Conservation (phyloP, 2,888 invertebrate genomes). For the Dichetophora obliterata region DNA sequence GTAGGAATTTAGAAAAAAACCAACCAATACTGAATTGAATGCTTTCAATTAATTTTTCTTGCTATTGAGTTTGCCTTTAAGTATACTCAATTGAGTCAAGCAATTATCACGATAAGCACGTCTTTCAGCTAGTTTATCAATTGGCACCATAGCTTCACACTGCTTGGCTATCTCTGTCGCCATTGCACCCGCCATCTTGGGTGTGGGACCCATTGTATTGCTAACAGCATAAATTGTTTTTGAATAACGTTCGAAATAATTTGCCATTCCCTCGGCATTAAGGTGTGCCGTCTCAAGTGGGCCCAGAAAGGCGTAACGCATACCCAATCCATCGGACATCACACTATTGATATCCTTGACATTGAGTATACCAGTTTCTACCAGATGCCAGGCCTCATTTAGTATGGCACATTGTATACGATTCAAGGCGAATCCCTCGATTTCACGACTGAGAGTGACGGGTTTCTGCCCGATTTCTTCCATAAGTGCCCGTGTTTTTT, state of each 20-base stretch:
- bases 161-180: constrained; percentile 79
- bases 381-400: constrained; percentile 92
- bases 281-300: constrained; percentile 94
- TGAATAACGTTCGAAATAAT: constrained; percentile 75
- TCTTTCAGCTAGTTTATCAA: constrained; percentile 80
- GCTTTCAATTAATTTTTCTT: constrained; percentile 41
- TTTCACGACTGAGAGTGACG: constrained; percentile 86
- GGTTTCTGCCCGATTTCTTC: constrained; percentile 92
- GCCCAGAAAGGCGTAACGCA: constrained; percentile 96
- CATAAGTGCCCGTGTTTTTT: constrained; percentile 82
- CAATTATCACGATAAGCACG: constrained; percentile 88
- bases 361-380: constrained; percentile 85
- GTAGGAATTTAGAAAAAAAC: not conserved
- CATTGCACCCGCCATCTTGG: constrained; percentile 79
- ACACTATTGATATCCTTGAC: constrained; percentile 93
- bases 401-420: constrained; percentile 95
- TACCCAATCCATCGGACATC: constrained; percentile 93
- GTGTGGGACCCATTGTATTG: constrained; percentile 81
- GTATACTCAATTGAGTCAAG: constrained; percentile 81
- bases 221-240: constrained; percentile 76
- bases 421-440: constrained; percentile 93
- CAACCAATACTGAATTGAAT: not conserved
- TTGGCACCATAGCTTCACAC: constrained; percentile 79
- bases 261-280: constrained; percentile 88
- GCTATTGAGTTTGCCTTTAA: constrained; percentile 80